A percentile compares a stretch with the other conserved stretches of the same genome.
phyloP scores from a whole-genome alignment of 2,888 invertebrate genomes.

The Crematogaster levior region DNA sequence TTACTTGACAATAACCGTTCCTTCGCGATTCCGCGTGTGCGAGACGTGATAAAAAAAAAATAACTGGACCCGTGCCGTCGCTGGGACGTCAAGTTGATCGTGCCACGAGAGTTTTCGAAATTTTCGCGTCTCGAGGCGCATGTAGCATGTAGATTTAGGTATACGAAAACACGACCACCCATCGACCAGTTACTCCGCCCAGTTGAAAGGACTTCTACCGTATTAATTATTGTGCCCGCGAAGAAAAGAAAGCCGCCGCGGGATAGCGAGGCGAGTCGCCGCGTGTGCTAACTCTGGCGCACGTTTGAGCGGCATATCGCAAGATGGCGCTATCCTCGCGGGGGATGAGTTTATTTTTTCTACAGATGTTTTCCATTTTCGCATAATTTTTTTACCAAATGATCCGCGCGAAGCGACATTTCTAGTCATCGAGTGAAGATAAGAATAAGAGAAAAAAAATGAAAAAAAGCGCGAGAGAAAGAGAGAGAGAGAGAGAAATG shows the following conservation, averaged over 20 bases:
- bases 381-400: conserved; percentile 84
- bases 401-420: conserved; percentile 81
- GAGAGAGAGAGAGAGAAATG: conserved; percentile 28
- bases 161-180: conserved; percentile 65
- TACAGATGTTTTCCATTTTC: conserved; percentile 79
- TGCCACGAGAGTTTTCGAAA: not conserved
- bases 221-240: conserved; percentile 63
- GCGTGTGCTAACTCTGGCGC: not conserved
- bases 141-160: conserved; percentile 52
- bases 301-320: not conserved
- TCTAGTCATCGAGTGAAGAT: conserved; percentile 82
- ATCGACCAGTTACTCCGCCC: conserved; percentile 82
- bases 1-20: conserved; percentile 45
- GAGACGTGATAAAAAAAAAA: not conserved
- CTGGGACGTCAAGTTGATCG: conserved; percentile 8
- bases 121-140: conserved; percentile 17
- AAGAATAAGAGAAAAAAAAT: conserved; percentile 65
- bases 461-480: conserved; percentile 44
- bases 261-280: conserved; percentile 41
- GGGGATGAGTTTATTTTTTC: conserved; percentile 81
- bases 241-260: conserved; percentile 61
- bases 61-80: not conserved
- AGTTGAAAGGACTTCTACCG: conserved; percentile 71
- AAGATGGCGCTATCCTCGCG: conserved; percentile 54
- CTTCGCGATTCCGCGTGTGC: not conserved